These are phyloP conservation scores for Helarctos malayanus DNA, from an alignment of 2,797 vertebrate genomes.

Conservation along the genomic window DNA sequence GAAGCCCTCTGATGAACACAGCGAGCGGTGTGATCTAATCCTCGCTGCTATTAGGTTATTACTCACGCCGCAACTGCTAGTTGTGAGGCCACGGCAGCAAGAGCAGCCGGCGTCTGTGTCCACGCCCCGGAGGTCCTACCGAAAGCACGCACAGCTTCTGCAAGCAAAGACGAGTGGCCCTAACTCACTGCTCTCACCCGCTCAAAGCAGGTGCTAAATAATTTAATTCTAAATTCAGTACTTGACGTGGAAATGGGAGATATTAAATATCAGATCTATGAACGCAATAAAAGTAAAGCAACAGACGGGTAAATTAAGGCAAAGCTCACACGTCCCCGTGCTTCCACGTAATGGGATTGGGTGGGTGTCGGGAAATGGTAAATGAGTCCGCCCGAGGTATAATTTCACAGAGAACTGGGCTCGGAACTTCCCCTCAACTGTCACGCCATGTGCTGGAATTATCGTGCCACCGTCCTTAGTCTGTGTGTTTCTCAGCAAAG, in stretches of 20 bases:
- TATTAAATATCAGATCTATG: constrained; percentile 2
- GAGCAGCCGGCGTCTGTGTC: not conserved
- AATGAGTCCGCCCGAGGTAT: not conserved
- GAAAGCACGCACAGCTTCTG: constrained; percentile 41
- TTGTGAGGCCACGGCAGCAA: not conserved
- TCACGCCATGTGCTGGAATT: not conserved
- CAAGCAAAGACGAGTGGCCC: not conserved
- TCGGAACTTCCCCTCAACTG: not conserved
- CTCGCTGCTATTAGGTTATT: constrained; percentile 72
- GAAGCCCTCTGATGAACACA: constrained; percentile 77
- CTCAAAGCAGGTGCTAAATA: constrained; percentile 59
- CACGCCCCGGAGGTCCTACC: constrained; percentile 39
- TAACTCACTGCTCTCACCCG: constrained; percentile 17
- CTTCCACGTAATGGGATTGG: not conserved
- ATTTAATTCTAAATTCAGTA: constrained; percentile 50
- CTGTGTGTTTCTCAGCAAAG: not conserved
- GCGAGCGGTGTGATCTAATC: constrained; percentile 63
- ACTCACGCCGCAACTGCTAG: constrained; percentile 61
- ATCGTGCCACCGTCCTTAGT: not conserved
- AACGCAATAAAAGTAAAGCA: constrained; percentile 54
- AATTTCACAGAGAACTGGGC: not conserved
- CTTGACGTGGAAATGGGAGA: constrained; percentile 64
- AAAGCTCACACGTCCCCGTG: not conserved
- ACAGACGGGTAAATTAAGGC: constrained; percentile 61
- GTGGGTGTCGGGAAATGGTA: not conserved